These are phyloP conservation scores for Nephila pilipes DNA, from an alignment of 1,140 invertebrate species.

Conservation along the genomic window DNA sequence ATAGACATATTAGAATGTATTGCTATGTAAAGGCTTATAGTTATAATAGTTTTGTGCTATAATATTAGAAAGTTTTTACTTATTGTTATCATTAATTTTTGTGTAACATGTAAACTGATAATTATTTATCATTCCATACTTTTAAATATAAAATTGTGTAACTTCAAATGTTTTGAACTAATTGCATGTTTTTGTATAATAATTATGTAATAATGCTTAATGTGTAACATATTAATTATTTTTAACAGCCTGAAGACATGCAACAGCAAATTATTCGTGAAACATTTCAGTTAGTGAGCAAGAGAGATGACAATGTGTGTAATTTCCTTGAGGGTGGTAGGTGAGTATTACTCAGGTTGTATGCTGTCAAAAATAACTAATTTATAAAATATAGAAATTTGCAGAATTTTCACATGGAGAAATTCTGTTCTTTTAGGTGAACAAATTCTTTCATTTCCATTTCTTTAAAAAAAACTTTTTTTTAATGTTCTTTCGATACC, in stretches of 20 bases:
- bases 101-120: neutral
- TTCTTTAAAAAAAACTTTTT: too few species aligned
- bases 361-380: too few species aligned
- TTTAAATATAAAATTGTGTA: neutral
- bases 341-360: constrained; percentile 82
- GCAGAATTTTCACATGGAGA: too few species aligned
- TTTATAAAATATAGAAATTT: too few species aligned
- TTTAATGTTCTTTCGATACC: too few species aligned
- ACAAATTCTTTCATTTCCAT: too few species aligned
- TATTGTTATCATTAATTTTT: constrained; percentile 42
- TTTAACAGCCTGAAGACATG: constrained; percentile 96
- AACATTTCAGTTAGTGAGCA: constrained; percentile 99
- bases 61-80: neutral
- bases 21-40: too few species aligned
- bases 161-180: neutral
- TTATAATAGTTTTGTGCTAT: too few species aligned
- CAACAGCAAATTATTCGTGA: constrained; percentile 99
- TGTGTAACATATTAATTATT: constrained; percentile 76
- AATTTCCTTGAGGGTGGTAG: constrained; percentile 99
- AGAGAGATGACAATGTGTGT: constrained; percentile 99
- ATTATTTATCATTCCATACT: too few species aligned
- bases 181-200: neutral
- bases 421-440: too few species aligned
- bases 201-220: neutral
- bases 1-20: too few species aligned